phyloP scores from a whole-genome alignment of 2,888 invertebrate species.

The Achlya flavicornis region DNA sequence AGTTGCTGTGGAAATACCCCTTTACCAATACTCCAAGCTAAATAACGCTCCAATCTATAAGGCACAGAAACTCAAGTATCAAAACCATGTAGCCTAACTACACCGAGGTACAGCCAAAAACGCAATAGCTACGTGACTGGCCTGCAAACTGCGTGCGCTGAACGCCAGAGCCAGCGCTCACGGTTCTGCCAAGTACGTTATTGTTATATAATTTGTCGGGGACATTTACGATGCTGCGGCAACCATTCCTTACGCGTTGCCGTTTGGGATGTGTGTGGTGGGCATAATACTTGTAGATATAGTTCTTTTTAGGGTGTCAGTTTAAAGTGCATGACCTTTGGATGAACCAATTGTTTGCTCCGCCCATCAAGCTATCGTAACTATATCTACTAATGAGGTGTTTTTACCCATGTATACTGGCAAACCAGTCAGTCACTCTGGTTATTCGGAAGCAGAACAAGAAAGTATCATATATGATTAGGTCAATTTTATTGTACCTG shows the following conservation, averaged over 20 bases:
- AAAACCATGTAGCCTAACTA: conserved; percentile 18
- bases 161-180: conserved; percentile 14
- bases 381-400: no score
- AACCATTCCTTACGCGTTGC: conserved; percentile 47
- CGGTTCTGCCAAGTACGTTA: conserved; percentile 44
- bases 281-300: conserved; percentile 8
- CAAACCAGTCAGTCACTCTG: no score
- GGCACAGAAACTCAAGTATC: conserved; percentile 27
- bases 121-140: conserved; percentile 42
- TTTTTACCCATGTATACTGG: no score
- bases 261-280: conserved; percentile 13
- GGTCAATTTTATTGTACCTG: no score
- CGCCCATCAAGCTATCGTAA: no score
- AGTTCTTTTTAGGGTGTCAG: not conserved
- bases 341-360: no score
- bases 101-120: conserved; percentile 26
- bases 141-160: conserved; percentile 35
- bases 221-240: conserved; percentile 72
- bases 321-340: no score
- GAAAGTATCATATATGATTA: no score
- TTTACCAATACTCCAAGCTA: not conserved
- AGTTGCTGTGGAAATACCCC: no score
- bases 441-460: no score
- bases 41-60: not conserved
- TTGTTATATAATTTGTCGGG: conserved; percentile 74